phyloP scores from a whole-genome alignment of 2,113 vertebrate genomes.

The Leuciscus idus region DNA sequence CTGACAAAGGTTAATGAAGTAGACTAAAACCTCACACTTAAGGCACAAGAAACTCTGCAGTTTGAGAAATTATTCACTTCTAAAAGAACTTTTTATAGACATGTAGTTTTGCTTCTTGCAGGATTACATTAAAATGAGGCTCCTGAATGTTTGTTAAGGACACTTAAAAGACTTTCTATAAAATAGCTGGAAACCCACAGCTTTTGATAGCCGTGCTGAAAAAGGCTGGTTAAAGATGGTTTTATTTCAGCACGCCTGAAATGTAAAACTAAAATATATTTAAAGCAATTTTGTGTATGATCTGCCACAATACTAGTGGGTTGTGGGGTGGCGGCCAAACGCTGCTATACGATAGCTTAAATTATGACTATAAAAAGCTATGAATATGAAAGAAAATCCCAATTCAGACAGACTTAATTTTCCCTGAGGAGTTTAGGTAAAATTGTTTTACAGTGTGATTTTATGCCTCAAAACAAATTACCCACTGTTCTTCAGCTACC shows the following conservation, averaged over 20 bases:
- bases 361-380: not conserved
- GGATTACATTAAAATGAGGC: not conserved
- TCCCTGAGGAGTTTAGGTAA: not conserved
- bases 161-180: not conserved
- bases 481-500: not conserved
- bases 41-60: conserved; percentile 1
- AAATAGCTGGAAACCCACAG: not conserved
- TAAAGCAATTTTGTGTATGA: not conserved
- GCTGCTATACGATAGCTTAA: not conserved
- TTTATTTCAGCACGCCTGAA: not conserved
- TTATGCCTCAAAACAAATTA: not conserved
- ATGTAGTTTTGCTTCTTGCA: not conserved
- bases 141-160: not conserved
- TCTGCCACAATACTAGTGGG: not conserved
- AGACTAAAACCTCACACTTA: conserved; percentile 24
- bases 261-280: not conserved
- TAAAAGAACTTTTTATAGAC: conserved; percentile 6
- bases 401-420: not conserved
- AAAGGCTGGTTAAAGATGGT: not conserved
- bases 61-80: conserved; percentile 12
- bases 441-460: not conserved
- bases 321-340: not conserved
- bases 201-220: not conserved
- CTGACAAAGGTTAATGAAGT: conserved; percentile 45
- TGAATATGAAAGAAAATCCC: not conserved